Evolutionary conservation across 2,797 vertebrate genomes (phyloP).

Genomic region (Helostoma temminkii): DNA sequence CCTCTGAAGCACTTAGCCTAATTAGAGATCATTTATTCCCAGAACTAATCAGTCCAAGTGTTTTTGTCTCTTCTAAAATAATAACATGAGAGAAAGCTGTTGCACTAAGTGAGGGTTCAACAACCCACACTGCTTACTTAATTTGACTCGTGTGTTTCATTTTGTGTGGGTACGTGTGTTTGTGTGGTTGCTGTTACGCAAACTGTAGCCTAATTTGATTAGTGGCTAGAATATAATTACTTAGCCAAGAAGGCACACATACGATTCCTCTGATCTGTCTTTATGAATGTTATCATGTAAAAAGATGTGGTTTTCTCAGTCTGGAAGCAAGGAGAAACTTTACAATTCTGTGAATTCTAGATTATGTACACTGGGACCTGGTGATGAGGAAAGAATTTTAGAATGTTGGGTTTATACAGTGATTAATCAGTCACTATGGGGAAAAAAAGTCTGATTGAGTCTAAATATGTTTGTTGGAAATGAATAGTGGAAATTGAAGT

Average conservation of each 20-base stretch:
- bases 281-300: conserved; percentile 55
- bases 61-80: conserved; percentile 80
- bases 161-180: conserved; percentile 33
- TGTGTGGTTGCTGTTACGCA: conserved; percentile 54
- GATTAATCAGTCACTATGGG: too few species aligned
- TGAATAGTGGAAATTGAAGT: too few species aligned
- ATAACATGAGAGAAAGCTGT: conserved; percentile 70
- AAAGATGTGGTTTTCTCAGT: conserved; percentile 22
- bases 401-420: too few species aligned
- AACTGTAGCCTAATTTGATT: conserved; percentile 69
- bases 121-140: conserved; percentile 64
- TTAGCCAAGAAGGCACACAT: conserved; percentile 29
- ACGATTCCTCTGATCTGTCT: conserved; percentile 56
- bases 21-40: conserved; percentile 84
- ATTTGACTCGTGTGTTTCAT: conserved; percentile 63
- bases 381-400: not conserved
- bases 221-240: conserved; percentile 60
- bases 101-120: conserved; percentile 69
- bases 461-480: too few species aligned
- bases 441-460: too few species aligned
- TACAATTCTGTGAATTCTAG: not conserved
- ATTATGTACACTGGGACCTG: conserved; percentile 7
- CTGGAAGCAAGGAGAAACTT: not conserved
- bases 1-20: conserved; percentile 82
- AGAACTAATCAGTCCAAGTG: conserved; percentile 85